Percentiles rank a stretch among this genome's conserved stretches.
These are phyloP conservation scores for Pseudochirops corinnae DNA, from an alignment of 2,797 vertebrate genomes.

Conservation along the genomic window DNA sequence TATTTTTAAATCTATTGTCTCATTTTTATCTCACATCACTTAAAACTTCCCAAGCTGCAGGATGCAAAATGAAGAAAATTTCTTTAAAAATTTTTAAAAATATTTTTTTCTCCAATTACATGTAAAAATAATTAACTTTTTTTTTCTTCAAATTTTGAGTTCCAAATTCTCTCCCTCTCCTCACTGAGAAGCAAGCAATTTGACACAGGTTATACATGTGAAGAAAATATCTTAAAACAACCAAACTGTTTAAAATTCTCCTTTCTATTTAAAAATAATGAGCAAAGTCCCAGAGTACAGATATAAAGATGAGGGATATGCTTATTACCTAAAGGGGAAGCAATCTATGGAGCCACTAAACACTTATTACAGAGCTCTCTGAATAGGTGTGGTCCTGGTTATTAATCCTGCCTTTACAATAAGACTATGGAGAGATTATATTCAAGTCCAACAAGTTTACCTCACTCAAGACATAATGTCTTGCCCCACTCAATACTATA, in stretches of 20 bases:
- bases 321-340: constrained; percentile 11
- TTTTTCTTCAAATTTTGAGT: neutral
- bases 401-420: constrained; percentile 44
- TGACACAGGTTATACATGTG: neutral
- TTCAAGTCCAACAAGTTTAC: constrained; percentile 76
- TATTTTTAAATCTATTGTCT: constrained; percentile 25
- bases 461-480: constrained; percentile 41
- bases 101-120: neutral
- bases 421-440: constrained; percentile 47
- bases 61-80: constrained; percentile 19
- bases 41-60: neutral
- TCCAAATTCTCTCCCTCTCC: neutral
- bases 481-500: constrained; percentile 23
- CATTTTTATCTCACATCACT: constrained; percentile 23
- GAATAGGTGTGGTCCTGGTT: constrained; percentile 41
- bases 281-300: neutral
- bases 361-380: constrained; percentile 41
- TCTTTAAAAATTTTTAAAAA: neutral
- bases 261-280: constrained; percentile 4
- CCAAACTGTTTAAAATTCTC: constrained; percentile 29
- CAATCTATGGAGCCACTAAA: neutral
- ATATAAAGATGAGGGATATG: constrained; percentile 12
- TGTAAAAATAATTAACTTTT: neutral
- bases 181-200: neutral
- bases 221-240: constrained; percentile 43